A percentile compares a stretch with the other conserved stretches of the same genome.
phyloP scores from a whole-genome alignment of 92 coral and sea anemone genomes.

The Desmophyllum pertusum region DNA sequence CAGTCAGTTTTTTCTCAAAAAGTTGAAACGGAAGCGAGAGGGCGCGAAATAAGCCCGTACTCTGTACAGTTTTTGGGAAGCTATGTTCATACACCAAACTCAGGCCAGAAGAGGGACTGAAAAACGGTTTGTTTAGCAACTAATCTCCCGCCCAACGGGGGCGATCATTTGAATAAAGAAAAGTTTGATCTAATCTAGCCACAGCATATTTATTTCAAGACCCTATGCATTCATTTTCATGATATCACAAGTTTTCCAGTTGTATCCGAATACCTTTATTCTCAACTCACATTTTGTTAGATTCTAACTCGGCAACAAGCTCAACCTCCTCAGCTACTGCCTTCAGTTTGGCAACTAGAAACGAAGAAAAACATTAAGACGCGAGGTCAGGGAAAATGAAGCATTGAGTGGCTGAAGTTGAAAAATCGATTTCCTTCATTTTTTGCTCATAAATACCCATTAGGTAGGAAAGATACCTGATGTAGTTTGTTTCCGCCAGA shows the following conservation, averaged over 20 bases:
- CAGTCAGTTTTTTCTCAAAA: neutral
- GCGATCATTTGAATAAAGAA: no score
- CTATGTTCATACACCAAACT: neutral
- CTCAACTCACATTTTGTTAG: slow-evolving; percentile 62
- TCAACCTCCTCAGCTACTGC: slow-evolving; percentile 85
- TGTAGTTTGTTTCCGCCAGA: no score
- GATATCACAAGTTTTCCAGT: neutral
- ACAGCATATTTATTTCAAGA: no score
- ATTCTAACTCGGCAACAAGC: slow-evolving; percentile 74
- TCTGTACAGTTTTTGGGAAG: no score
- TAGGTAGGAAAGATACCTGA: no score
- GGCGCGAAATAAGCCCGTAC: neutral
- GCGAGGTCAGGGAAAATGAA: no score
- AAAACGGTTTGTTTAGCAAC: neutral
- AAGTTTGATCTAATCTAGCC: no score
- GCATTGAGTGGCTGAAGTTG: no score
- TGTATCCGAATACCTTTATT: neutral
- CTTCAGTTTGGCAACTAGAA: slow-evolving; percentile 82
- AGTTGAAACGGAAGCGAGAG: neutral
- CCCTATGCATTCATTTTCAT: neutral
- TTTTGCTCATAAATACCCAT: no score
- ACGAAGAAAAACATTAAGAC: neutral
- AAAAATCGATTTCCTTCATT: no score
- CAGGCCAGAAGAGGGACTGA: neutral
- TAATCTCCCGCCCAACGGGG: no score